Percentiles rank a stretch among this genome's conserved stretches.
phyloP scores from a whole-genome alignment of 2,888 invertebrate genomes.

The Netelia inedita region DNA sequence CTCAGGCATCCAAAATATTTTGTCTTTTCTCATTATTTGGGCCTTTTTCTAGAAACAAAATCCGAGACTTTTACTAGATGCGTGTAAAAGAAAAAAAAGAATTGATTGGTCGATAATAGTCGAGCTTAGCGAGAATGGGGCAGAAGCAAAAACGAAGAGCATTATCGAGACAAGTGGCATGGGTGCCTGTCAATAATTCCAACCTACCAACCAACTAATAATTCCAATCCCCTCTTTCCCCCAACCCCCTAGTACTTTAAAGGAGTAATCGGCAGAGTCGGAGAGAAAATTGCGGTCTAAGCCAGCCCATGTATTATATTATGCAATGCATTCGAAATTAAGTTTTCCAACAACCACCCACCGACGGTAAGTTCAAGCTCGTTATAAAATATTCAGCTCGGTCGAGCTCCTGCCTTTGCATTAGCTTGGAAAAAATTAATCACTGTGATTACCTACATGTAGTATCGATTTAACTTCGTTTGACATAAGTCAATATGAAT shows the following conservation, averaged over 20 bases:
- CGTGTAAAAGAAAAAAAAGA: background rate
- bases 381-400: constrained; percentile 77
- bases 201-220: background rate
- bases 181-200: constrained; percentile 20
- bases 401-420: constrained; percentile 56
- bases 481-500: background rate
- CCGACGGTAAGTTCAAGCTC: constrained; percentile 73
- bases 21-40: background rate
- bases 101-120: background rate
- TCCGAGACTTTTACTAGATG: background rate
- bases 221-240: too few relatives aligned
- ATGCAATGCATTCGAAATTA: constrained; percentile 77
- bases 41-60: background rate
- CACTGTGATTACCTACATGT: constrained; percentile 61
- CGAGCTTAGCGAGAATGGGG: background rate
- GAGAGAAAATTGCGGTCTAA: constrained; percentile 68
- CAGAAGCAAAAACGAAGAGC: background rate
- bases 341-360: constrained; percentile 75
- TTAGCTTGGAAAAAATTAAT: constrained; percentile 74
- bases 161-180: background rate
- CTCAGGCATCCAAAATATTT: constrained; percentile 6
- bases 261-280: constrained; percentile 5
- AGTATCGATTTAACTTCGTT: background rate
- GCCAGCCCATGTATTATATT: constrained; percentile 71
- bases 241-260: background rate